phyloP scores from a whole-genome alignment of 2,888 invertebrate species.

The Trichopoda pennipes region DNA sequence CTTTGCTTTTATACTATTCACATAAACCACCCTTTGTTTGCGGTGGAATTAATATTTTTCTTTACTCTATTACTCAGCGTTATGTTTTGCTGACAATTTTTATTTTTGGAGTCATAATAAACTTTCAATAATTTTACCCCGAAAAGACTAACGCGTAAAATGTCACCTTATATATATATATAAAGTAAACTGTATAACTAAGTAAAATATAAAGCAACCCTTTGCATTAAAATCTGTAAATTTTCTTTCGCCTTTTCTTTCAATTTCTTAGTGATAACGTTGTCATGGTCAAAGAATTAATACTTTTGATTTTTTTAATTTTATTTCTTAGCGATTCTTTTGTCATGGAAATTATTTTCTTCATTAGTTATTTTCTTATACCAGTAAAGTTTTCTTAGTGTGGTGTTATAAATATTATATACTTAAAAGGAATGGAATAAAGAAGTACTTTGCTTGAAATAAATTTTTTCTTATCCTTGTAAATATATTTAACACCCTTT shows the following conservation, averaged over 20 bases:
- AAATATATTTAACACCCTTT: neutral
- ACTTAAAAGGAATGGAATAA: neutral
- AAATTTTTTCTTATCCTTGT: no score
- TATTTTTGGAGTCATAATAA: no score
- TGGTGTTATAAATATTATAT: neutral
- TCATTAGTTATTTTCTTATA: conserved; percentile 76
- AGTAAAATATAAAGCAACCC: conserved; percentile 3
- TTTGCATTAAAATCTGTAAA: neutral
- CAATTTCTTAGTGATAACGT: conserved; percentile 8
- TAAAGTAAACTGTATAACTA: neutral
- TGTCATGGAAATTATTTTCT: conserved; percentile 78
- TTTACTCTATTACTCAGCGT: no score
- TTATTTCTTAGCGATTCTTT: conserved; percentile 66
- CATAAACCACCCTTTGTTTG: no score
- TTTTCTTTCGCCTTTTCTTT: neutral
- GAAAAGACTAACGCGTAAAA: neutral
- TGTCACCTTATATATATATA: conserved; percentile 7
- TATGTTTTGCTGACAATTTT: no score
- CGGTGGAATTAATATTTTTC: no score
- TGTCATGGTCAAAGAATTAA: conserved; percentile 40
- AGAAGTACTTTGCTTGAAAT: neutral
- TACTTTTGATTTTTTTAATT: conserved; percentile 9
- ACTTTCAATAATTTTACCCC: no score
- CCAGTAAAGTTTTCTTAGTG: conserved; percentile 11
- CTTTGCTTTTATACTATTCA: no score